Evolutionary conservation across 2,797 vertebrate species (phyloP), one percentile per base, ranked within the genome.

Genomic region (Darevskia mixta): DNA sequence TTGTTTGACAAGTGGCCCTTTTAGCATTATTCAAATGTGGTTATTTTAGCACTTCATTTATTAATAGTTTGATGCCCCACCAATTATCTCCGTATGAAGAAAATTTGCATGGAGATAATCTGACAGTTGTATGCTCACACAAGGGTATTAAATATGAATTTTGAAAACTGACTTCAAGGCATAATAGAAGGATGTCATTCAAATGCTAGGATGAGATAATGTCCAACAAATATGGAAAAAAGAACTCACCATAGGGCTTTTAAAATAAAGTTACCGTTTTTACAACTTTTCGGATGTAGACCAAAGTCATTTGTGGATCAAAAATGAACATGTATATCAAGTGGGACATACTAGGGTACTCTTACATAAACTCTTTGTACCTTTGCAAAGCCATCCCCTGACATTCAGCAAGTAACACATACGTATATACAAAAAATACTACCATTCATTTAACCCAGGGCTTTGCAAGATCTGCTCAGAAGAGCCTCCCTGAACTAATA

Each of bases 101-200:
- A 89, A 89, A 91, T 77, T 77, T 89, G 55, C 55, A 41, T 41
- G 77, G 35, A 85, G 64, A 87, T 58, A 85, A 90, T 85, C 11
- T 11, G 41, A 2, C 82, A 43, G 66, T 13, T 67, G 27, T 86
- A 0, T 80, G 1, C 81, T 69, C n/a, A 88, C 78, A 20, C 43
- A 27, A 61, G 67, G 82, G 93, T 90, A 91, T 89, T 89, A 93
- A 94, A 91, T 61, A 89, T 55, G 25, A 89, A 49, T 92, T 89
- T 91, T 91, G 11, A 94, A 91, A 92, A 90, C 83, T 89, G 86
- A 66, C 61, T 88, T 86, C 83, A 92, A 95, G 90, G 86, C 25
- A 77, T 69, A 91, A 90, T 87, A 92, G 93, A 96, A 95, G 71
- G 82, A 87, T 94, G 88, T 88, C 92, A 95, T 67, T 95, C 93